Conservation (phyloP, 92 coral and sea anemone genomes). For the Phenganax subtilis region DNA sequence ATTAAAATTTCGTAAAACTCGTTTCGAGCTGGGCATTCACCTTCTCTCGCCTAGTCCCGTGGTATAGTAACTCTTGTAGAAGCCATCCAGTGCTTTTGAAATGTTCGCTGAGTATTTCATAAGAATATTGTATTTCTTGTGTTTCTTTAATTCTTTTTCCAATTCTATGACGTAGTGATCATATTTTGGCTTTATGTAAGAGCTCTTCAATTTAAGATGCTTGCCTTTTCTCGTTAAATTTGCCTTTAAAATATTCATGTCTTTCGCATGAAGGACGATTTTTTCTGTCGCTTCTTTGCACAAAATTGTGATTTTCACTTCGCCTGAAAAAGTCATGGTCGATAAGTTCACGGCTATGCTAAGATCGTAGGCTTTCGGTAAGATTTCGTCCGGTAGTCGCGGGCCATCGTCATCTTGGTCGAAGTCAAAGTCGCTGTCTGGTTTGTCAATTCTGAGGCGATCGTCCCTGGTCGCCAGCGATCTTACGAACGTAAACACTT, state of each 20-base stretch:
- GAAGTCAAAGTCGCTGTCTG: constrained; percentile 46
- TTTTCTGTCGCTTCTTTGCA: constrained; percentile 57
- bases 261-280: constrained; percentile 65
- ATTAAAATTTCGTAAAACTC: no score
- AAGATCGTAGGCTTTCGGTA: constrained; percentile 66
- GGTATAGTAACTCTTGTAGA: constrained; percentile 91
- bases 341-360: constrained; percentile 66
- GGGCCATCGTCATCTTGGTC: constrained; percentile 58
- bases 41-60: constrained; percentile 74
- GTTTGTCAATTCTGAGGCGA: constrained; percentile 17
- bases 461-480: constrained; percentile 24
- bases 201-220: constrained; percentile 51
- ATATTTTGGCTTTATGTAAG: constrained; percentile 57
- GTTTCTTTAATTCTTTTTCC: constrained; percentile 48
- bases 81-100: constrained; percentile 83
- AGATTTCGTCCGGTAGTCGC: constrained; percentile 62
- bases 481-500: constrained; percentile 14
- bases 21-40: constrained; percentile 37
- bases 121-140: constrained; percentile 58
- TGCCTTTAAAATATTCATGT: constrained; percentile 52
- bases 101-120: constrained; percentile 62
- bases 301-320: constrained; percentile 57
- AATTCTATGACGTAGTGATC: constrained; percentile 77
- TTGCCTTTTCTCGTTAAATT: constrained; percentile 50
- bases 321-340: constrained; percentile 63